Conservation (phyloP, 2,797 vertebrate genomes). For the Notamacropus eugenii region DNA sequence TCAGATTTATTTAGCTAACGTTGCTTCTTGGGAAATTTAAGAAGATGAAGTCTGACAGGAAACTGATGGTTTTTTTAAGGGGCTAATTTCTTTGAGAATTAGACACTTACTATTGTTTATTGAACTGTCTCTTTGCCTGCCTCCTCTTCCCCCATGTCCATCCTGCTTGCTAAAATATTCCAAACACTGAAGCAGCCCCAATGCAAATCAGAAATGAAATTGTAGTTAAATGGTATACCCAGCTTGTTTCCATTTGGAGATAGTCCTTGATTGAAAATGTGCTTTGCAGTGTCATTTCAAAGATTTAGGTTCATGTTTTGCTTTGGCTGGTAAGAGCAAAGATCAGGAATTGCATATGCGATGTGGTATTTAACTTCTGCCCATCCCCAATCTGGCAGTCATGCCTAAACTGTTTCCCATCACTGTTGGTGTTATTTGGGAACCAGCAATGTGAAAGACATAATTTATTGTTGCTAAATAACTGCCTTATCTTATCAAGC, state of each 20-base stretch:
- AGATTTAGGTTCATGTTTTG: conserved; percentile 55
- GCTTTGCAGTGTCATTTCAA: conserved; percentile 65
- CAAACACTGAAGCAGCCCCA: conserved; percentile 44
- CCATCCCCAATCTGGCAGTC: conserved; percentile 42
- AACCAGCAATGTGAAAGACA: conserved; percentile 61
- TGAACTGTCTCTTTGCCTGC: conserved; percentile 52
- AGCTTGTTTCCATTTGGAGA: conserved; percentile 70
- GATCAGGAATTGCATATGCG: conserved; percentile 53
- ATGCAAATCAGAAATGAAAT: conserved; percentile 64
- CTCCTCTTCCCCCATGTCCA: conserved; percentile 30
- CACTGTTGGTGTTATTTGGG: conserved; percentile 68
- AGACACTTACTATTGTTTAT: conserved; percentile 71
- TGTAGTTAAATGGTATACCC: conserved; percentile 48
- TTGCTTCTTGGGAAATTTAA: conserved; percentile 69
- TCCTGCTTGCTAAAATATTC: conserved; percentile 55
- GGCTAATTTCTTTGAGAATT: conserved; percentile 68
- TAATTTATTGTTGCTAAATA: conserved; percentile 77
- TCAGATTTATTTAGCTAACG: conserved; percentile 75
- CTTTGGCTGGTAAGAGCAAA: conserved; percentile 64
- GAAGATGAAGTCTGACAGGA: conserved; percentile 74
- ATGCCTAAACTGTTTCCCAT: conserved; percentile 48
- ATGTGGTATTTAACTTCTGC: conserved; percentile 44
- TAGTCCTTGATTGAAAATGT: conserved; percentile 63
- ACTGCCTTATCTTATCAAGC: conserved; percentile 74
- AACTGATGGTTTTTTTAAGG: conserved; percentile 67